Conservation (phyloP, 2,888 invertebrate species). For the Cephus pulcher region DNA sequence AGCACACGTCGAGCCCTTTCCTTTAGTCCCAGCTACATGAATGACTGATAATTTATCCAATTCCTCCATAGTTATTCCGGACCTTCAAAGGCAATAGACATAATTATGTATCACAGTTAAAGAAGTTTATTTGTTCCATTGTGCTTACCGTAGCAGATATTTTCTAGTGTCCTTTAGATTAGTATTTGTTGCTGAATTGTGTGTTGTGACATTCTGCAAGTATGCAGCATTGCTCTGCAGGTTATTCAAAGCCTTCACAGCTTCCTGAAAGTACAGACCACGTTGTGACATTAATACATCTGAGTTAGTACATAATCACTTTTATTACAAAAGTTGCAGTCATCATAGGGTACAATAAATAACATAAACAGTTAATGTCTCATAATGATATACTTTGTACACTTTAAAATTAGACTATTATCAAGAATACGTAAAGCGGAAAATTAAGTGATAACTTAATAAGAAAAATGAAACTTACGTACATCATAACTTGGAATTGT, state of each 20-base stretch:
- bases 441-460: background rate
- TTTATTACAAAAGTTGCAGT: background rate
- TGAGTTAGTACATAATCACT: background rate
- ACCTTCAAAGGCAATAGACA: constrained; percentile 62
- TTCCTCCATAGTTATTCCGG: constrained; percentile 74
- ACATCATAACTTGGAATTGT: constrained; percentile 44
- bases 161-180: constrained; percentile 70
- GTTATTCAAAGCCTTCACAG: constrained; percentile 75
- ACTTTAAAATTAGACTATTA: background rate
- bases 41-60: constrained; percentile 85
- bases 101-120: background rate
- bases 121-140: constrained; percentile 6
- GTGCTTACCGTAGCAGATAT: constrained; percentile 68
- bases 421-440: background rate
- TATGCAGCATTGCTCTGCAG: constrained; percentile 80
- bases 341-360: background rate
- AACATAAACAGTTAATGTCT: background rate
- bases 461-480: constrained; percentile 19
- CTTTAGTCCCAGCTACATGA: constrained; percentile 97
- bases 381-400: background rate
- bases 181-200: constrained; percentile 61
- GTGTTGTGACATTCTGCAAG: constrained; percentile 66
- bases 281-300: background rate
- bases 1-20: constrained; percentile 97
- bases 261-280: constrained; percentile 70